A percentile compares a stretch with the other conserved stretches of the same genome.
These are phyloP conservation scores for Trichomalopsis sarcophagae DNA, from an alignment of 1,140 invertebrate species.

Conservation along the genomic window DNA sequence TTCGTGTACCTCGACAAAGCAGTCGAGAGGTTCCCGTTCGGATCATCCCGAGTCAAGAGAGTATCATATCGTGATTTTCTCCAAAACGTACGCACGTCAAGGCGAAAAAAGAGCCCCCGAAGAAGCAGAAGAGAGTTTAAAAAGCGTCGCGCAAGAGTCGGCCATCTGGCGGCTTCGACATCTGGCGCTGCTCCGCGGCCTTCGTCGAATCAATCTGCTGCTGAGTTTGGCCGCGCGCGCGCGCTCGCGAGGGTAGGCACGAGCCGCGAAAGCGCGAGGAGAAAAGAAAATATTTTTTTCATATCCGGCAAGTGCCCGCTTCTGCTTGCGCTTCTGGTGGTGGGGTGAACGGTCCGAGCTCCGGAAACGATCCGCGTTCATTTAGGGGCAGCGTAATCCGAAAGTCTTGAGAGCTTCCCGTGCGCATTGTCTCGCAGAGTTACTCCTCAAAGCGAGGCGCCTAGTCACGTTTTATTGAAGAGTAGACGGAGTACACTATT, in stretches of 20 bases:
- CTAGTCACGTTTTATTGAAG: constrained; percentile 34
- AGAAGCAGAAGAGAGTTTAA: constrained; percentile 38
- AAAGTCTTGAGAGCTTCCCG: not conserved
- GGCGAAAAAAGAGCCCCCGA: not conserved
- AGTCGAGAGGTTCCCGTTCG: too few species aligned
- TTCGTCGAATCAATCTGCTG: constrained; percentile 33
- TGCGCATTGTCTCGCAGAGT: not conserved
- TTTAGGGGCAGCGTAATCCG: not conserved
- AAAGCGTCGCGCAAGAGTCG: constrained; percentile 15
- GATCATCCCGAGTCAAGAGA: not conserved
- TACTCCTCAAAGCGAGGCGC: constrained; percentile 2
- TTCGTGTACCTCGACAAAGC: too few species aligned
- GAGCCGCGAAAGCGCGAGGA: too few species aligned
- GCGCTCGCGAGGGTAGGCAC: too few species aligned
- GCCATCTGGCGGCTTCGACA: constrained; percentile 36
- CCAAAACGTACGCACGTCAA: not conserved
- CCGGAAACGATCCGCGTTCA: too few species aligned
- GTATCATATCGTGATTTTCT: not conserved
- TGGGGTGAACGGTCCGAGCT: too few species aligned
- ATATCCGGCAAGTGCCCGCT: not conserved
- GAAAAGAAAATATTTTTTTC: constrained; percentile 6
- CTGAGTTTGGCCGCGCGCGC: too few species aligned
- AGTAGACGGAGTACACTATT: not conserved
- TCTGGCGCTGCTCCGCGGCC: constrained; percentile 24
- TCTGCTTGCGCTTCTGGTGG: too few species aligned